Percentiles rank a stretch among this genome's conserved stretches.
Conservation (phyloP, 2,113 vertebrate species). For the Ptilorrhoa leucosticta region DNA sequence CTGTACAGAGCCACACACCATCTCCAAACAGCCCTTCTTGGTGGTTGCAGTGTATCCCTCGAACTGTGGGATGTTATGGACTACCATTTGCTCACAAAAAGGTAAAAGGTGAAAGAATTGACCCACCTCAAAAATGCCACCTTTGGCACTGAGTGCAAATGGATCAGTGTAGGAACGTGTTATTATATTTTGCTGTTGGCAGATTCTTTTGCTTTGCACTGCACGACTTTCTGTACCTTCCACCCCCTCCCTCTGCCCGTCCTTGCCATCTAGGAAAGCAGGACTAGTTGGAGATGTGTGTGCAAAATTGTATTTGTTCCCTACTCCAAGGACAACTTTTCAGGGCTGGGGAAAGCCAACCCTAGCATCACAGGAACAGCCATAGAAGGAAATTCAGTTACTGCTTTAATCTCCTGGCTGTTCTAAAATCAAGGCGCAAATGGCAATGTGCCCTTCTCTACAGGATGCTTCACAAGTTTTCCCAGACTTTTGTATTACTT, state of each 20-base stretch:
- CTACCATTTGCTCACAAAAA: fast-evolving
- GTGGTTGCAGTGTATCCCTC: not conserved
- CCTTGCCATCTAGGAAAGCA: not conserved
- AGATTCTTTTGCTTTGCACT: not conserved
- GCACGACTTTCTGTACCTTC: not conserved
- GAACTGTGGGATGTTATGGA: fast-evolving
- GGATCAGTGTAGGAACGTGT: not conserved
- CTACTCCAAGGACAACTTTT: not conserved
- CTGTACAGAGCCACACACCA: not conserved
- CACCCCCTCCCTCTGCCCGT: not conserved
- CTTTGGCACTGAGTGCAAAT: not conserved
- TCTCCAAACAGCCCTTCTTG: not conserved
- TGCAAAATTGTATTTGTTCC: not conserved
- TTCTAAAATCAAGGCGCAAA: not conserved
- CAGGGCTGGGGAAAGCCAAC: not conserved
- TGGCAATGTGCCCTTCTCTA: not conserved
- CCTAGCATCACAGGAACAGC: not conserved
- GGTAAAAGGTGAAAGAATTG: not conserved
- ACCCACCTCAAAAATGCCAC: not conserved
- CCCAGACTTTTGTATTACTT: not conserved
- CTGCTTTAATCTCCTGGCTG: not conserved
- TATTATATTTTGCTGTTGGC: not conserved
- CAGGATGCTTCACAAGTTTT: not conserved
- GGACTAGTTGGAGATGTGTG: not conserved
- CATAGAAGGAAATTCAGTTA: not conserved